Evolutionary conservation across 2,113 vertebrate species (phyloP), one percentile per base, ranked within the genome.

Genomic region (Crypturellus undulatus): DNA sequence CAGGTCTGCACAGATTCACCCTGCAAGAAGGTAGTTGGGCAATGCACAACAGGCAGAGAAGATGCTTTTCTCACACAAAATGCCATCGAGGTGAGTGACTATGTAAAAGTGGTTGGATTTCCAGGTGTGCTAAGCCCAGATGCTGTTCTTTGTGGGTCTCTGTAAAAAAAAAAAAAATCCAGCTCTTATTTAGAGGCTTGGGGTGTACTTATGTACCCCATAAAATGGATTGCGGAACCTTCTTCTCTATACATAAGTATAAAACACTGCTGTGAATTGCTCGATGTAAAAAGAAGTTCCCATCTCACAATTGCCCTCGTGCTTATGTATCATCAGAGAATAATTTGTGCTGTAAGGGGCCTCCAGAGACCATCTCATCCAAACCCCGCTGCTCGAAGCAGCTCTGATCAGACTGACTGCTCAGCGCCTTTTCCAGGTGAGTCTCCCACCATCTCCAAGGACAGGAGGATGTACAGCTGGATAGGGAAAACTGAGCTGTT

Each of bases 381-480:
- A 71, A 28, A 36, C 24, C 10, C 20, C 0, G 0, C 34, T 3
- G 7, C 71, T 32, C 1, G 1, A 51, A 58, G 25, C 3, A 0
- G 1, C 0, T n/a, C 43, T 72, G 6, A 51, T 51, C 1, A 0
- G 12, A 12, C 52, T 36, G 12, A 9, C 22, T 52, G 59, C 68
- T 79, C 5, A 0, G 43, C 16, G 73, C 4, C 11, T 12, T 45
- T 78, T 58, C 76, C 43, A 30, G 8, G 0, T 1, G 18, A 28
- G 40, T 8, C 25, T 32, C 43, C 51, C 51, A 32, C 11, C 38
- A 2, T 8, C 76, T 45, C 64, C 64, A 7, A 9, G 59, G 54
- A 1, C 0, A 10, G 59, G 8, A 80, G 5, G 15, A 2, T 4
- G 5, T 6, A 1, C 0, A 0, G 16, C 0, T 1, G 25, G 12